phyloP scores from a whole-genome alignment of 2,113 vertebrate species.

The Strix aluco region DNA sequence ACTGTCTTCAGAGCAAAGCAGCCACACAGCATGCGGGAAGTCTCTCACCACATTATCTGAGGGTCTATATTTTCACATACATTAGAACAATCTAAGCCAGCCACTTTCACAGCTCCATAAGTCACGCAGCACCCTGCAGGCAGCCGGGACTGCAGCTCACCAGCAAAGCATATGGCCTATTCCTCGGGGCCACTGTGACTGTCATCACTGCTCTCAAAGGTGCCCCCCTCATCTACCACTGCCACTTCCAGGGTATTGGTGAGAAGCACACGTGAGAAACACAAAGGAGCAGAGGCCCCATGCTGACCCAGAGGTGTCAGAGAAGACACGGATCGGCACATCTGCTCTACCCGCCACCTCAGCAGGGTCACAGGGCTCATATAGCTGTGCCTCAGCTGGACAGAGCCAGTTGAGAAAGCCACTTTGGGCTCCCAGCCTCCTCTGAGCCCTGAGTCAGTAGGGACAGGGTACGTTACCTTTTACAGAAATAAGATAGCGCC shows the following conservation, averaged over 20 bases:
- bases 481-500: not conserved
- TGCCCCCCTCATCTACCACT: not conserved
- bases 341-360: not conserved
- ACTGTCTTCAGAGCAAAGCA: not conserved
- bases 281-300: not conserved
- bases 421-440: not conserved
- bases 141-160: not conserved
- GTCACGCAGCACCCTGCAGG: rapidly evolving
- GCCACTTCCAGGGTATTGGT: not conserved
- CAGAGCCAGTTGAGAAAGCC: not conserved
- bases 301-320: not conserved
- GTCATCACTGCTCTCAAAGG: not conserved
- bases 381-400: not conserved
- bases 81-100: not conserved
- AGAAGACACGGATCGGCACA: rapidly evolving
- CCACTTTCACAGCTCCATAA: rapidly evolving
- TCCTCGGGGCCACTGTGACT: not conserved
- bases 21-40: rapidly evolving
- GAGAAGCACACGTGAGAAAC: not conserved
- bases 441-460: not conserved
- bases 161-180: not conserved
- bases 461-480: not conserved
- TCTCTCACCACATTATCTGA: not conserved
- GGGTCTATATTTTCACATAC: not conserved
- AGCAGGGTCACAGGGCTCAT: not conserved